Evolutionary conservation across 2,888 invertebrate genomes (phyloP), one percentile per base, ranked within the genome.

Genomic region (Pseudococcus viburni): DNA sequence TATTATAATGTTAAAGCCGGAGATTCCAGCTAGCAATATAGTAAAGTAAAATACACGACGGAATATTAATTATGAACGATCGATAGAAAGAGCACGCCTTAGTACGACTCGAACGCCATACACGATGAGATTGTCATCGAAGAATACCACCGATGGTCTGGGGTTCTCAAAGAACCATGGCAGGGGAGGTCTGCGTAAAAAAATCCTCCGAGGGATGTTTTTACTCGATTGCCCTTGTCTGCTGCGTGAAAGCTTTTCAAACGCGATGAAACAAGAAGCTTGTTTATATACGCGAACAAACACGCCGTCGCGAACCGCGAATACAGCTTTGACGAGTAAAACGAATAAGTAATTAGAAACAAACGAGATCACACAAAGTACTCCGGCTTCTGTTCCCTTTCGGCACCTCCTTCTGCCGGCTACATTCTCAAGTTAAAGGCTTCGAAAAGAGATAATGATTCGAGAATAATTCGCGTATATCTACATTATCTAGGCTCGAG

Each of bases 311-410:
- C 59, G 5, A 64, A 73, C 33, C 68, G 68, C 68, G 33, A 73
- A 73, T 59, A 19, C 4, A 64, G 68, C 68, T 73, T 33, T 73
- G 59, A 59, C n/a, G 59, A 59, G 19, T 59, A 59, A 73, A 33
- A 73, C 68, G 68, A 73, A 73, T 73, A 73, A 73, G 68, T 73
- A 73, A 73, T 73, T 73, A 73, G 68, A 73, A 73, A 73, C 68
- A 73, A 73, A 73, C 68, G 68, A 73, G 68, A 73, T 73, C 68
- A 73, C 68, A 73, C 22, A n/a, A 17, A 73, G 6, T 12, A 73
- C 59, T 11, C 59, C 11, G 26, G 26, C 26, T 33, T 6, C 59
- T 59, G 19, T 1, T 73, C 33, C 33, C 33, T 12, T 33, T 64
- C 64, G 5, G 12, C 33, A 15, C 33, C 6, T 73, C 5, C 12